Conservation (phyloP, 1,140 invertebrate species). For the Theocolax elegans region DNA sequence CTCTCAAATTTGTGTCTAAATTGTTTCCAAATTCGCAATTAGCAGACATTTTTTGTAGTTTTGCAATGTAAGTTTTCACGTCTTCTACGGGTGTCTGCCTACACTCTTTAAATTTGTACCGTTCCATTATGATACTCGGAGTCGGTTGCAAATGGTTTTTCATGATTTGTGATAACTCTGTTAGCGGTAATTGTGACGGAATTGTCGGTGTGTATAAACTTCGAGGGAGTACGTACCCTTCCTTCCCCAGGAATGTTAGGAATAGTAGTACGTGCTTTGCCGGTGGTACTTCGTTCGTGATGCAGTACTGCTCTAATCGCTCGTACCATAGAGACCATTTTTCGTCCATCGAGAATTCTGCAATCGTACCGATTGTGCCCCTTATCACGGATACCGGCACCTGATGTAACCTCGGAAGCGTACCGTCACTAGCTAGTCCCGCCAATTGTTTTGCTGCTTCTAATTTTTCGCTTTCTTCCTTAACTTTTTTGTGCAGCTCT, state of each 20-base stretch:
- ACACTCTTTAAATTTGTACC: no score
- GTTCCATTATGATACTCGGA: conserved; percentile 49
- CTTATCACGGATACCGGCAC: not conserved
- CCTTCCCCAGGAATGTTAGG: conserved; percentile 48
- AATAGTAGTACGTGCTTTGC: conserved; percentile 47
- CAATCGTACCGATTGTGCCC: not conserved
- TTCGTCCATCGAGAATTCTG: conserved; percentile 19
- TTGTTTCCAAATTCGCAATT: conserved; percentile 23
- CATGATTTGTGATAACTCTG: conserved; percentile 48
- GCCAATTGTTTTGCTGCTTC: conserved; percentile 1
- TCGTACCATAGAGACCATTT: conserved; percentile 38
- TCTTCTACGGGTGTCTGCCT: conserved; percentile 16
- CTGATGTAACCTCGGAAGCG: no score
- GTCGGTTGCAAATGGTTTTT: conserved; percentile 51
- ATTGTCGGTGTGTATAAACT: conserved; percentile 50
- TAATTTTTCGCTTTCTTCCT: not conserved
- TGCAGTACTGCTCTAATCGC: conserved; percentile 49
- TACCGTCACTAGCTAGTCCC: no score
- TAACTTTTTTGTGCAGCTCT: no score
- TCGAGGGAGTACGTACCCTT: conserved; percentile 19
- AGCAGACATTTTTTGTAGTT: conserved; percentile 21
- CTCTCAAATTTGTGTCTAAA: conserved; percentile 1
- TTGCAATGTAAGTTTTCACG: conserved; percentile 28
- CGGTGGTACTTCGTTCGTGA: conserved; percentile 45
- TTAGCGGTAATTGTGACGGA: conserved; percentile 48